These are phyloP conservation scores for Lithophane semibrunnea DNA, from an alignment of 2,888 invertebrate genomes.

Conservation along the genomic window DNA sequence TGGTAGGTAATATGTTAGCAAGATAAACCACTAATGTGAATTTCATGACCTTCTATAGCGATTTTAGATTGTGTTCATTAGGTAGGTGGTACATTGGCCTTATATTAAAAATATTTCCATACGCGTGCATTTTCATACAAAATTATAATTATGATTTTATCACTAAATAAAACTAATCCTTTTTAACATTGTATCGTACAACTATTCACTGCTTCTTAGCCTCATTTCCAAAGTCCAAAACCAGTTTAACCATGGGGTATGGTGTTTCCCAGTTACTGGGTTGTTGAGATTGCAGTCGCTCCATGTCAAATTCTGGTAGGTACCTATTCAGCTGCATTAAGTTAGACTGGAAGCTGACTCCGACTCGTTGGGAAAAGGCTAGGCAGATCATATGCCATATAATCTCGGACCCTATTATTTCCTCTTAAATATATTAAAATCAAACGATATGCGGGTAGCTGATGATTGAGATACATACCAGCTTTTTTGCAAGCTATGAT, in stretches of 20 bases:
- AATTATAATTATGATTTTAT: background rate
- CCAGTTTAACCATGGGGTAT: background rate
- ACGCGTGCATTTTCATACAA: constrained; percentile 22
- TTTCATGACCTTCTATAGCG: constrained; percentile 36
- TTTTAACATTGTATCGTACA: background rate
- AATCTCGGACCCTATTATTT: background rate
- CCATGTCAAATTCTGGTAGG: background rate
- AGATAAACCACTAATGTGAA: constrained; percentile 28
- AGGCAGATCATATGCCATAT: background rate
- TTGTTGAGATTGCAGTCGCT: background rate
- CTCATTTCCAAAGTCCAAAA: background rate
- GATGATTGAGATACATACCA: constrained; percentile 75
- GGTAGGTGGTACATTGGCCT: background rate
- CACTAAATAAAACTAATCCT: background rate
- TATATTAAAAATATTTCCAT: background rate
- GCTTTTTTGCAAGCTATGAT: constrained; percentile 87
- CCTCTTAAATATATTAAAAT: background rate
- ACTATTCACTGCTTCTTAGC: background rate
- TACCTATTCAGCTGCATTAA: background rate
- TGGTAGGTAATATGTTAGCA: constrained; percentile 26
- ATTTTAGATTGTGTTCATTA: constrained; percentile 13
- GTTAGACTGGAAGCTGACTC: background rate
- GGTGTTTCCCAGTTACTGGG: background rate
- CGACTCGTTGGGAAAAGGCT: background rate
- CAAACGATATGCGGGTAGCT: background rate